phyloP scores from a whole-genome alignment of 2,113 vertebrate species.

The Syngnathus scovelli region DNA sequence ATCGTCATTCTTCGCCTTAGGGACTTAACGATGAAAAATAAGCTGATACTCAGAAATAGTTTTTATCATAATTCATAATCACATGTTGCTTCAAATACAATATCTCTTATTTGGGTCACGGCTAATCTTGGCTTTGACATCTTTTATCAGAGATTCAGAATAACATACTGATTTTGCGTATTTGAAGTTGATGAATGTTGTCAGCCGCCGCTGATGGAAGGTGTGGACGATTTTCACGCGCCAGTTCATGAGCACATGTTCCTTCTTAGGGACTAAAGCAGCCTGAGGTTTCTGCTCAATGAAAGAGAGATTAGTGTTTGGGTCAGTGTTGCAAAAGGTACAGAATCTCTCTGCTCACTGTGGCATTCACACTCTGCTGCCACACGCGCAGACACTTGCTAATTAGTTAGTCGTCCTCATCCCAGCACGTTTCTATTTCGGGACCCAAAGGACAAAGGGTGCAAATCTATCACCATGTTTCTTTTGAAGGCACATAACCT shows the following conservation, averaged over 20 bases:
- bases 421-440: slow-evolving; percentile 6
- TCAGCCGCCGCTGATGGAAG: background rate
- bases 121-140: background rate
- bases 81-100: background rate
- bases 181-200: background rate
- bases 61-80: background rate
- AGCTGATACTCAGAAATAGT: background rate
- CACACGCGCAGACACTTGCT: slow-evolving; percentile 51
- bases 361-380: slow-evolving; percentile 59
- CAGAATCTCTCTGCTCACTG: slow-evolving; percentile 50
- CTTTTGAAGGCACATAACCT: slow-evolving; percentile 10
- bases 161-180: background rate
- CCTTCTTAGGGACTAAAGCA: slow-evolving; percentile 8
- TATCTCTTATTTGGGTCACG: background rate
- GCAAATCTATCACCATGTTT: slow-evolving; percentile 17
- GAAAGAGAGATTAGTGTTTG: slow-evolving; percentile 14
- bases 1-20: background rate
- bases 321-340: slow-evolving; percentile 18
- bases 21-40: background rate
- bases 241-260: background rate
- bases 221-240: background rate
- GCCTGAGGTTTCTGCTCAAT: slow-evolving; percentile 22
- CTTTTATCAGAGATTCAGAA: background rate
- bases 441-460: slow-evolving; percentile 10
- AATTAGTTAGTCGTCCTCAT: slow-evolving; percentile 46